Evolutionary conservation across 2,113 vertebrate species (phyloP), one percentile per base, ranked within the genome.

Genomic region (Lagopus muta): DNA sequence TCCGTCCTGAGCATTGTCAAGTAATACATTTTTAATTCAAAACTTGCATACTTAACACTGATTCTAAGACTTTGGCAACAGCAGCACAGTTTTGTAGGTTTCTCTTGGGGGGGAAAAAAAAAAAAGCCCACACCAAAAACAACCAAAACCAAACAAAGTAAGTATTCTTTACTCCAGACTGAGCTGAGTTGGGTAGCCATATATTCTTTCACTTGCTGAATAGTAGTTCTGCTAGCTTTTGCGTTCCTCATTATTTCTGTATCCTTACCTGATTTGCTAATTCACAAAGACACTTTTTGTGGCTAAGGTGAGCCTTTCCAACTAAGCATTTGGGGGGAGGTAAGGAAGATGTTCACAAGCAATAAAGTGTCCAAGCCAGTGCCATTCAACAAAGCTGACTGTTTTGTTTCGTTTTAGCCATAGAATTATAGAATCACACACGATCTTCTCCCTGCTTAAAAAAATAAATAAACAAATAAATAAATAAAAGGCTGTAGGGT

Each of bases 381-480:
- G 17, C 11, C 30, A n/a, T 34, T 64, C 47, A 67, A 8, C 8
- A 47, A 3, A 7, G 22, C 6, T n/a, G 25, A 40, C 75, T 66
- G 24, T 70, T 82, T 58, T 7, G 6, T 66, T 55, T 89, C 22
- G 52, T 58, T 42, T 42, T 42, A 42, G 12, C 16, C 0, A 0
- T 10, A 24, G 48, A 48, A 48, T 48, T 22, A 24, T 48, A 24
- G 48, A 48, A 48, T 24, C 48, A 24, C 11, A 50, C 10, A 47
- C 47, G 19, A 21, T 47, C 66, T 14, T 0, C 3, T 13, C 13
- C 3, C 7, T 10, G 3, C 38, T 72, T 76, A 2, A 17, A 17
- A 38, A n/a, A 24, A 21, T 52, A 4, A 6, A 10, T 11, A 22
- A 24, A 50, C 25, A 50, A 50, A 55, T 40, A 36, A 36, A 36